Conservation (phyloP, 1,140 invertebrate genomes). For the Eumaeus atala region DNA sequence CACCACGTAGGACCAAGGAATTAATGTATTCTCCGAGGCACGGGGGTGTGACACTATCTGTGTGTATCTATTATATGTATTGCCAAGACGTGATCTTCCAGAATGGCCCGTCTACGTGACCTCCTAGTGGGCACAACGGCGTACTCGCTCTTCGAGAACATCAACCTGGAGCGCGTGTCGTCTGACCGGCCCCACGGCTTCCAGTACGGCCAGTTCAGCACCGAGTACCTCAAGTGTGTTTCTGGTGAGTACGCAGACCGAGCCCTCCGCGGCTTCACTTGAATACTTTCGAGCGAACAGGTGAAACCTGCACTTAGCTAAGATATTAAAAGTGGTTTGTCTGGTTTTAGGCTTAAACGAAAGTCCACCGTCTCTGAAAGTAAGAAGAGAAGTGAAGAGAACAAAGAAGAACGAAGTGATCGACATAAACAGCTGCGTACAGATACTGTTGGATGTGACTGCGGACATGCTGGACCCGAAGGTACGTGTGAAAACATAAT, state of each 20-base stretch:
- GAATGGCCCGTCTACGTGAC: conserved; percentile 51
- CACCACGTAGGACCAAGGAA: too few relatives aligned
- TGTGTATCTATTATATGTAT: too few relatives aligned
- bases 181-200: conserved; percentile 39
- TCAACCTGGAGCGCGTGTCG: conserved; percentile 52
- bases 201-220: conserved; percentile 53
- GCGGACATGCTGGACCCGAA: conserved; percentile 81
- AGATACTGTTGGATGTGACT: conserved; percentile 88
- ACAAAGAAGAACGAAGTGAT: conserved; percentile 74
- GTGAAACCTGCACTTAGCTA: too few relatives aligned
- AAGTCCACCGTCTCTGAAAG: conserved; percentile 28
- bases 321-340: not conserved
- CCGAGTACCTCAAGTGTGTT: conserved; percentile 49
- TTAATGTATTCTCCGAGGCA: too few relatives aligned
- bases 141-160: conserved; percentile 45
- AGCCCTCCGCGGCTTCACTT: too few relatives aligned
- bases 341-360: not conserved
- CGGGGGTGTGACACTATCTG: too few relatives aligned
- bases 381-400: conserved; percentile 44
- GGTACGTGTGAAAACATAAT: too few relatives aligned
- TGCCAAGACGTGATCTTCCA: conserved; percentile 15
- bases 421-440: conserved; percentile 90
- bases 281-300: too few relatives aligned
- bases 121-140: conserved; percentile 51
- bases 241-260: conserved; percentile 52